Conservation (phyloP, 2,888 invertebrate species). For the Diarsia dahlii region DNA sequence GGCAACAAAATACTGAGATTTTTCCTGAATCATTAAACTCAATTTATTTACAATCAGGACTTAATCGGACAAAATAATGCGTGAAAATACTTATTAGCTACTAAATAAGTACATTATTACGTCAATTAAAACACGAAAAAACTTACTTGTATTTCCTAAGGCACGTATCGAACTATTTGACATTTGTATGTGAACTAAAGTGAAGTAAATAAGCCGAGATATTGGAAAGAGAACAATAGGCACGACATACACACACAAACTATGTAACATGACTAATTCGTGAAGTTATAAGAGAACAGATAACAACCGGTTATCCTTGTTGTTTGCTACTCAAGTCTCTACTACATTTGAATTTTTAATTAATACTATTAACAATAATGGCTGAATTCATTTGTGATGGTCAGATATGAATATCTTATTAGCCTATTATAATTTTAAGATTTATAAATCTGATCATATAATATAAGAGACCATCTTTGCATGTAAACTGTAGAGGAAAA, state of each 20-base stretch:
- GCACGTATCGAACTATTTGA: constrained; percentile 40
- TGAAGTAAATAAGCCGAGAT: constrained; percentile 19
- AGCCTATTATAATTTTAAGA: neutral
- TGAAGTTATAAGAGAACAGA: constrained; percentile 43
- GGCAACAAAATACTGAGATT: constrained; percentile 1
- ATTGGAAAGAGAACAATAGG: constrained; percentile 25
- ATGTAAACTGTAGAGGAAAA: neutral
- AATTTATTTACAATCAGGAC: constrained; percentile 11
- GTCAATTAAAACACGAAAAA: neutral
- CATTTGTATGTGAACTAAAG: constrained; percentile 20
- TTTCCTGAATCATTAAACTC: constrained; percentile 1
- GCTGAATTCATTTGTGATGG: constrained; percentile 31
- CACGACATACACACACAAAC: constrained; percentile 44
- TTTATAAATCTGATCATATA: neutral
- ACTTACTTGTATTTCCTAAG: constrained; percentile 42
- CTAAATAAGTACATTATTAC: constrained; percentile 11
- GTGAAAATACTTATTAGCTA: constrained; percentile 28
- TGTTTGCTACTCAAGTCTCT: constrained; percentile 27
- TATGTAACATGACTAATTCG: constrained; percentile 55
- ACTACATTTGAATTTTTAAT: constrained; percentile 58
- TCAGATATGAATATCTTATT: constrained; percentile 17
- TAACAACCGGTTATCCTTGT: constrained; percentile 68
- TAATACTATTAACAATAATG: constrained; percentile 49
- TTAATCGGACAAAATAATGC: constrained; percentile 19
- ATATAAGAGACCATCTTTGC: neutral